phyloP scores from a whole-genome alignment of 2,113 vertebrate species.

The Morone chrysops region DNA sequence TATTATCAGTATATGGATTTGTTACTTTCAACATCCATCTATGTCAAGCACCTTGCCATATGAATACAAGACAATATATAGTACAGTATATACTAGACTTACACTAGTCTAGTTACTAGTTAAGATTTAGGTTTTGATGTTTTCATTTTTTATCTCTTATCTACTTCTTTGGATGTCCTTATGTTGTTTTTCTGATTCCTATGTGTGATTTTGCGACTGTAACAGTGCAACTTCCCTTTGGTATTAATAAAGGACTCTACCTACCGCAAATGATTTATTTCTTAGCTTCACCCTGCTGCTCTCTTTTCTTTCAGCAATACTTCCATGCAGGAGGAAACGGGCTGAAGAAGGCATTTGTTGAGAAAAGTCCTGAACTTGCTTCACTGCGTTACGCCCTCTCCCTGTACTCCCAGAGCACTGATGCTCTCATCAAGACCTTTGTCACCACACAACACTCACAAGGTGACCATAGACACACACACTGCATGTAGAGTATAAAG shows the following conservation, averaged over 20 bases:
- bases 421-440: constrained; percentile 96
- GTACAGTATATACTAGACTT: no score
- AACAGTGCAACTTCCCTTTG: background rate
- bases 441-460: constrained; percentile 95
- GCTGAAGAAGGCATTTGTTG: constrained; percentile 94
- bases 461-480: constrained; percentile 81
- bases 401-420: constrained; percentile 96
- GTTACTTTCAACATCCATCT: no score
- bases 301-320: constrained; percentile 88
- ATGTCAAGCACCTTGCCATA: no score
- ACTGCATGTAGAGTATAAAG: background rate
- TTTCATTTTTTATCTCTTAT: background rate
- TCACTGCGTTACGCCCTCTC: constrained; percentile 95
- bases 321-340: constrained; percentile 98
- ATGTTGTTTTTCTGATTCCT: no score
- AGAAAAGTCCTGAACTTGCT: constrained; percentile 94
- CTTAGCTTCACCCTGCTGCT: background rate
- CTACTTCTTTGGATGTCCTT: background rate
- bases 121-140: background rate
- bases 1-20: no score
- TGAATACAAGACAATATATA: no score
- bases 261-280: background rate
- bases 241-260: background rate
- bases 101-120: no score
- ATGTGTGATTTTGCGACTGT: background rate